Evolutionary conservation across 2,888 invertebrate genomes (phyloP).

Genomic region (Camponotus fellah): DNA sequence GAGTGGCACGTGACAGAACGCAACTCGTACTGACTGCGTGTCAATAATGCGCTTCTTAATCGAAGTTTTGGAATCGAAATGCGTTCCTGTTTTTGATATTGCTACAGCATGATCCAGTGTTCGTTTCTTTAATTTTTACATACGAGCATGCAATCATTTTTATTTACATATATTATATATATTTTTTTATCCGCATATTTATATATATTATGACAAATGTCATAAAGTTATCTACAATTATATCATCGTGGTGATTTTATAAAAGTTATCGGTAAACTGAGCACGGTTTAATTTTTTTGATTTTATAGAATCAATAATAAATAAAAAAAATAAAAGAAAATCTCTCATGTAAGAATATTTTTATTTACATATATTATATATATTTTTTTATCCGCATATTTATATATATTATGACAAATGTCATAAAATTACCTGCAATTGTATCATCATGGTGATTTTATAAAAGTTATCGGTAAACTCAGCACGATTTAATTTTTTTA

Average conservation of each 20-base stretch:
- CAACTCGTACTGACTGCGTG: conserved; percentile 44
- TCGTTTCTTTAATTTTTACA: not conserved
- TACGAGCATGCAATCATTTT: not conserved
- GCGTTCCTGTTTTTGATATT: not conserved
- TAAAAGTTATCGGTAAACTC: too few relatives aligned
- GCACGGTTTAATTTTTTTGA: too few relatives aligned
- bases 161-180: not conserved
- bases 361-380: too few relatives aligned
- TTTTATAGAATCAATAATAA: too few relatives aligned
- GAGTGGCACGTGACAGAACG: conserved; percentile 32
- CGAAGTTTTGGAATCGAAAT: conserved; percentile 11
- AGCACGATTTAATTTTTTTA: too few relatives aligned
- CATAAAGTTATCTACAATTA: not conserved
- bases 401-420: too few relatives aligned
- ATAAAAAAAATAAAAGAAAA: not conserved
- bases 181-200: not conserved
- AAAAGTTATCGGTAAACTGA: not conserved
- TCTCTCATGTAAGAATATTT: not conserved
- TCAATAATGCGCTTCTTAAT: conserved; percentile 49
- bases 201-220: not conserved
- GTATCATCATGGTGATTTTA: too few relatives aligned
- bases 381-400: too few relatives aligned
- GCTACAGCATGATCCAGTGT: not conserved
- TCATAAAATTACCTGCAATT: too few relatives aligned
- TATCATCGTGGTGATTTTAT: not conserved